These are phyloP conservation scores for Drosophila merina DNA, from an alignment of 2,888 invertebrate species.

Conservation along the genomic window DNA sequence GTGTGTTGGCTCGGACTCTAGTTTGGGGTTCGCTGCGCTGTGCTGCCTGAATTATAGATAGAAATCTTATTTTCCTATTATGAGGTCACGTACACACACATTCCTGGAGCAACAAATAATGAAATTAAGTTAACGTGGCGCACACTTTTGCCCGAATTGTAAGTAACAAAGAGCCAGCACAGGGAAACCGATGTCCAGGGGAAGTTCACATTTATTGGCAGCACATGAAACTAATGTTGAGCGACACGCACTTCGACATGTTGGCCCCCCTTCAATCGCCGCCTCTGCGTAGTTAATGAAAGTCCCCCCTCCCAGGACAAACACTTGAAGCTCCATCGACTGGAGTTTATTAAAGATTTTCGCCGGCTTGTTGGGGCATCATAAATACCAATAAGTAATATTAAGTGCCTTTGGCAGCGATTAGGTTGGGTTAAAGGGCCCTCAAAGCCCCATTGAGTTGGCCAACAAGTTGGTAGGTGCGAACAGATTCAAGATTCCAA, in stretches of 20 bases:
- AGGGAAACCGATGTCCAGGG: slow-evolving; percentile 24
- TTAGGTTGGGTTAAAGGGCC: slow-evolving; percentile 23
- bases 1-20: neutral
- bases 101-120: slow-evolving; percentile 63
- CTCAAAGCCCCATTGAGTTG: slow-evolving; percentile 15
- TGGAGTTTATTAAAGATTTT: slow-evolving; percentile 42
- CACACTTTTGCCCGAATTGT: slow-evolving; percentile 59
- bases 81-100: slow-evolving; percentile 75
- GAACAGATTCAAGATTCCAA: slow-evolving; percentile 23
- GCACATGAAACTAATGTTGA: slow-evolving; percentile 69
- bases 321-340: slow-evolving; percentile 19
- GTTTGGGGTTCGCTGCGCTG: slow-evolving; percentile 51
- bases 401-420: slow-evolving; percentile 43
- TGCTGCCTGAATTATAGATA: slow-evolving; percentile 73
- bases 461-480: slow-evolving; percentile 21
- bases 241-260: slow-evolving; percentile 54
- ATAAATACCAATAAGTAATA: slow-evolving; percentile 43
- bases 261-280: neutral
- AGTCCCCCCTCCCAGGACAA: slow-evolving; percentile 16
- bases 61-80: slow-evolving; percentile 76
- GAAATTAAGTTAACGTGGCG: slow-evolving; percentile 75
- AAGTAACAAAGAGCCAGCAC: slow-evolving; percentile 45
- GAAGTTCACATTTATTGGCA: slow-evolving; percentile 73
- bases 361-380: slow-evolving; percentile 16
- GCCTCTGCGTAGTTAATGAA: slow-evolving; percentile 29